Evolutionary conservation across 2,113 vertebrate genomes (phyloP).

Genomic region (Tragelaphus imberbis): DNA sequence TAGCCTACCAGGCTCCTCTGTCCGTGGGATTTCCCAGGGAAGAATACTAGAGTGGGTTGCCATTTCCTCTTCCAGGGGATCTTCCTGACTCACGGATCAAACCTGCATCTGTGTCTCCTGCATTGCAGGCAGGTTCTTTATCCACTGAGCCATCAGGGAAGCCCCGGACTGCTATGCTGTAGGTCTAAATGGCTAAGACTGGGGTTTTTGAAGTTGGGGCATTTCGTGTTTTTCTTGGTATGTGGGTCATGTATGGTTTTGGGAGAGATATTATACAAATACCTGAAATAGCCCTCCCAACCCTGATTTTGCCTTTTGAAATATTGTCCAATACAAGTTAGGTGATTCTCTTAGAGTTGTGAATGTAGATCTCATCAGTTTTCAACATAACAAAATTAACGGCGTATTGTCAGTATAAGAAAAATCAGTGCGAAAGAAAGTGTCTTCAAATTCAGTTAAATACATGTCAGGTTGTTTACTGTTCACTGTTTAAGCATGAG

Average conservation of each 20-base stretch:
- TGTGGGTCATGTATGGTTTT: background rate
- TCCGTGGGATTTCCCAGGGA: background rate
- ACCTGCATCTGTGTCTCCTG: background rate
- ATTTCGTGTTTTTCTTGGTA: slow-evolving; percentile 14
- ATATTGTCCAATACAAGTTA: slow-evolving; percentile 15
- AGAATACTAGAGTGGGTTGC: background rate
- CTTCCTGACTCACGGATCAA: background rate
- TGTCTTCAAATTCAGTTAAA: background rate
- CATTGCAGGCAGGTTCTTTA: background rate
- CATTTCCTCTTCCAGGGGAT: background rate
- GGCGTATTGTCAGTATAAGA: background rate
- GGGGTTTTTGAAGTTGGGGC: background rate
- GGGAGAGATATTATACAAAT: background rate
- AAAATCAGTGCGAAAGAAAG: background rate
- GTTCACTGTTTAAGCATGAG: background rate
- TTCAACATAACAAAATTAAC: background rate
- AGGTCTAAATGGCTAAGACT: background rate
- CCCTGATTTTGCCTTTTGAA: slow-evolving; percentile 3
- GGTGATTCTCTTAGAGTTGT: background rate
- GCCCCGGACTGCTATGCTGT: background rate
- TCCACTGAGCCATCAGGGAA: background rate
- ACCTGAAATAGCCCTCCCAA: background rate
- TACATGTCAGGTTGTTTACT: background rate
- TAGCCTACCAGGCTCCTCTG: background rate
- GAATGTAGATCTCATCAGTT: background rate